Evolutionary conservation across 2,113 vertebrate genomes (phyloP), one percentile per base, ranked within the genome.

Genomic region (Eulemur rufifrons): DNA sequence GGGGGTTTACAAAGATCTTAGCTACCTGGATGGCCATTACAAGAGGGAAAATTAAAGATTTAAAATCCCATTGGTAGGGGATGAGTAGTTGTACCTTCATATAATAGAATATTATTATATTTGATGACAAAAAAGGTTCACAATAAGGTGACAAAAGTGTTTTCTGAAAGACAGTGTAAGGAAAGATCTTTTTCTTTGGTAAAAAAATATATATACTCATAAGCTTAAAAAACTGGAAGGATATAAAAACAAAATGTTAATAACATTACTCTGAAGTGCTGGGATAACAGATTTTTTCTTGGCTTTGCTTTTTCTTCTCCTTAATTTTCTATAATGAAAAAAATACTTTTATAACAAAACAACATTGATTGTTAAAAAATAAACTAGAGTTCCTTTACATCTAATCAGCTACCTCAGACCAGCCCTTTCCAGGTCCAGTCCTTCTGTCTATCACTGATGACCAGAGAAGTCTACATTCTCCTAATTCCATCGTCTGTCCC

Each of bases 321-420:
- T 1, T 25, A 64, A 94, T 80, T n/a, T 92, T 92, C 20, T 73
- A 68, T 88, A 87, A 87, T 87, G 63, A 94, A 96, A 95, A 90
- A 34, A 56, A 83, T 90, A 56, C 6, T 63, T 84, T 87, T 50
- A 77, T 77, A 83, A 85, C 63, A 87, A 95, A 77, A 78, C 29
- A 45, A 54, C 18, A 71, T 37, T 13, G 39, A 91, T 86, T 59
- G 77, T 78, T 91, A 74, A 89, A 61, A 86, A 92, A 94, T 39
- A 91, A 78, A 32, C 45, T 63, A 68, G 42, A 78, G 27, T 84
- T 82, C 14, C 63, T 91, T 86, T 93, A 45, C 27, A 56, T 39
- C 74, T 71, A 39, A 81, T 50, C 0, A 1, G 63, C 32, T 14
- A 91, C 52, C 76, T 61, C 37, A 68, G 45, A 93, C 17, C 34